phyloP scores from a whole-genome alignment of 2,888 invertebrate genomes.

The Acanthoscelides obtectus region DNA sequence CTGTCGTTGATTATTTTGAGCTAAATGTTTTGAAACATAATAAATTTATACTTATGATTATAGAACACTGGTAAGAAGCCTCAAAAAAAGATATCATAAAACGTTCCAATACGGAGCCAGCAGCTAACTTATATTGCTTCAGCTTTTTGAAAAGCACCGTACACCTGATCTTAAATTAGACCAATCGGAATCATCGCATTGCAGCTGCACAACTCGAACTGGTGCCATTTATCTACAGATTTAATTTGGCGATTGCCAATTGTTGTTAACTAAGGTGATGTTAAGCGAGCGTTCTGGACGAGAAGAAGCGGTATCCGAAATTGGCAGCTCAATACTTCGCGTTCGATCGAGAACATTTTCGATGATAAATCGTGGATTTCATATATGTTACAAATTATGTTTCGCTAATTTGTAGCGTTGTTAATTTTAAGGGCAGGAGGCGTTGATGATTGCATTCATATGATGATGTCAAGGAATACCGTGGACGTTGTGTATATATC shows the following conservation, averaged over 20 bases:
- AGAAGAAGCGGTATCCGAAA: slow-evolving; percentile 22
- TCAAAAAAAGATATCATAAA: no score
- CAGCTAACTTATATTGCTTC: no score
- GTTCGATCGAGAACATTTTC: background rate
- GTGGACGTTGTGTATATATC: slow-evolving; percentile 30
- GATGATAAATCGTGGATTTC: slow-evolving; percentile 8
- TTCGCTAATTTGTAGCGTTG: slow-evolving; percentile 38
- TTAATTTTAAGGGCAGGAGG: slow-evolving; percentile 38
- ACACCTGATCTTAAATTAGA: no score
- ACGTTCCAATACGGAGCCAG: no score
- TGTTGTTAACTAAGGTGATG: slow-evolving; percentile 20
- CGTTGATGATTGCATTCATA: slow-evolving; percentile 23
- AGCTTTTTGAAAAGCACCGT: no score
- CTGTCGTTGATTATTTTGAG: no score
- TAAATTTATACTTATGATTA: no score
- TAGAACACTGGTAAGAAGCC: no score
- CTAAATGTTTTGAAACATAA: no score
- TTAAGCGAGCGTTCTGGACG: slow-evolving; percentile 22
- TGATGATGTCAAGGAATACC: slow-evolving; percentile 22
- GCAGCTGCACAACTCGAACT: slow-evolving; percentile 17
- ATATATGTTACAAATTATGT: slow-evolving; percentile 30
- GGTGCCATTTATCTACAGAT: slow-evolving; percentile 30
- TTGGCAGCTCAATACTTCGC: slow-evolving; percentile 34
- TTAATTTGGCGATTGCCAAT: slow-evolving; percentile 30
- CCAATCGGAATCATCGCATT: background rate